Evolutionary conservation across 2,888 invertebrate species (phyloP).

Genomic region (Oxytorus armatus): DNA sequence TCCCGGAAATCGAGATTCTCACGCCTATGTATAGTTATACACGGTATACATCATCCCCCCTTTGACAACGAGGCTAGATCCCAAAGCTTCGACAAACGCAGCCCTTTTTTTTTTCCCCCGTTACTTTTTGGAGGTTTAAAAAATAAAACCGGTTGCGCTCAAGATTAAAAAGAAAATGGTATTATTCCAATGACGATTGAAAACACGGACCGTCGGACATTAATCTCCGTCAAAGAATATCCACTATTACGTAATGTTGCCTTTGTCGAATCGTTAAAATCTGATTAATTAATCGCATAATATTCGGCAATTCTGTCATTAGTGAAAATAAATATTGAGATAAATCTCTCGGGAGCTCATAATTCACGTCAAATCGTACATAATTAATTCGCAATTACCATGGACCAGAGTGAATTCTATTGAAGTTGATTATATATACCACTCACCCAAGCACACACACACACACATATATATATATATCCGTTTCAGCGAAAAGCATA

Average conservation of each 20-base stretch:
- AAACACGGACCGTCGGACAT: too few relatives aligned
- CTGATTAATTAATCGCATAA: not conserved
- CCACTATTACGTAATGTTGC: too few relatives aligned
- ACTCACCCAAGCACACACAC: not conserved
- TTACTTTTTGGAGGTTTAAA: not conserved
- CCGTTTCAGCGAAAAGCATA: conserved; percentile 3
- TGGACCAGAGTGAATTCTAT: conserved; percentile 28
- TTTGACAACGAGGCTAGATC: conserved; percentile 12
- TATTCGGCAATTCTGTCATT: not conserved
- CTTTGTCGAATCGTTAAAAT: not conserved
- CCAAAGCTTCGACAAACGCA: not conserved
- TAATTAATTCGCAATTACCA: conserved; percentile 55
- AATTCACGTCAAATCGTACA: conserved; percentile 37
- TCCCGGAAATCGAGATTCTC: conserved; percentile 56
- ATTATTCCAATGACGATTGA: not conserved
- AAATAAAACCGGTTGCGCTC: not conserved
- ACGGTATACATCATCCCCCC: conserved; percentile 19
- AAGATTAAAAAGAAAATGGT: not conserved
- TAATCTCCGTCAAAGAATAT: too few relatives aligned
- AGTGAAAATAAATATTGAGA: conserved; percentile 28
- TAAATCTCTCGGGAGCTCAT: conserved; percentile 16
- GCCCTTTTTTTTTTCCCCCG: too few relatives aligned
- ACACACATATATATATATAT: conserved; percentile 1
- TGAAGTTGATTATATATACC: conserved; percentile 24
- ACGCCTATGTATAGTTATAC: conserved; percentile 1